phyloP scores from a whole-genome alignment of 2,888 invertebrate species.

The Myopa tessellatipennis region DNA sequence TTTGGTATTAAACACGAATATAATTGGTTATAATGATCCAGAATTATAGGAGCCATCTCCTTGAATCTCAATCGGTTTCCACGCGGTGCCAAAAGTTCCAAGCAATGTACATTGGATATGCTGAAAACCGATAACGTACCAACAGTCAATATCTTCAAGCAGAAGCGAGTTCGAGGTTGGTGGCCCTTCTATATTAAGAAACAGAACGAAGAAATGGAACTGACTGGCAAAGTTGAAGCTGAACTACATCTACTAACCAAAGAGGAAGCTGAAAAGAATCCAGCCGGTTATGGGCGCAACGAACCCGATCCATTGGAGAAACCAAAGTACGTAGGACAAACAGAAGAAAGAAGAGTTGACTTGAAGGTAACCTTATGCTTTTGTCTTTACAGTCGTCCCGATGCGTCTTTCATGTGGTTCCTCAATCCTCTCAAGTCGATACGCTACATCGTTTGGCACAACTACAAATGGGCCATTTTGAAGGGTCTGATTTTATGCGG shows the following conservation, averaged over 20 bases:
- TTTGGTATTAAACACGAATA: not conserved
- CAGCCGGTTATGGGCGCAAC: slow-evolving; percentile 85
- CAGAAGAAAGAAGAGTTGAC: too few relatives aligned
- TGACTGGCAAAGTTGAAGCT: slow-evolving; percentile 93
- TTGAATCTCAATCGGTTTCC: slow-evolving; percentile 87
- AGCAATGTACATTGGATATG: slow-evolving; percentile 87
- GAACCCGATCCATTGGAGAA: slow-evolving; percentile 92
- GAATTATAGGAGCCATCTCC: slow-evolving; percentile 77
- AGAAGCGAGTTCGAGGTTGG: slow-evolving; percentile 89
- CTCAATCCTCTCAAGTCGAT: slow-evolving; percentile 91
- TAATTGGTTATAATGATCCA: not conserved
- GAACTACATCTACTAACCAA: slow-evolving; percentile 86
- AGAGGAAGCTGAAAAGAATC: slow-evolving; percentile 89
- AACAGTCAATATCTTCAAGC: slow-evolving; percentile 89
- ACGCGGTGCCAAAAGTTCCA: slow-evolving; percentile 87
- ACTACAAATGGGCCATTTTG: slow-evolving; percentile 90
- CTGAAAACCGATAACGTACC: slow-evolving; percentile 82
- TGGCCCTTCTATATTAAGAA: slow-evolving; percentile 93
- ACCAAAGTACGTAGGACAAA: slow-evolving; percentile 77
- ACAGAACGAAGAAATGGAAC: slow-evolving; percentile 84
- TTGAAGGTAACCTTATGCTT: slow-evolving; percentile 29
- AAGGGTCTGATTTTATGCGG: slow-evolving; percentile 75
- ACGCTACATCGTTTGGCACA: slow-evolving; percentile 92
- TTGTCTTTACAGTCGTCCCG: slow-evolving; percentile 80
- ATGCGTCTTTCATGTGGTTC: slow-evolving; percentile 95